Evolutionary conservation across 2,113 vertebrate genomes (phyloP).

Genomic region (Chlorodrepanis virens): DNA sequence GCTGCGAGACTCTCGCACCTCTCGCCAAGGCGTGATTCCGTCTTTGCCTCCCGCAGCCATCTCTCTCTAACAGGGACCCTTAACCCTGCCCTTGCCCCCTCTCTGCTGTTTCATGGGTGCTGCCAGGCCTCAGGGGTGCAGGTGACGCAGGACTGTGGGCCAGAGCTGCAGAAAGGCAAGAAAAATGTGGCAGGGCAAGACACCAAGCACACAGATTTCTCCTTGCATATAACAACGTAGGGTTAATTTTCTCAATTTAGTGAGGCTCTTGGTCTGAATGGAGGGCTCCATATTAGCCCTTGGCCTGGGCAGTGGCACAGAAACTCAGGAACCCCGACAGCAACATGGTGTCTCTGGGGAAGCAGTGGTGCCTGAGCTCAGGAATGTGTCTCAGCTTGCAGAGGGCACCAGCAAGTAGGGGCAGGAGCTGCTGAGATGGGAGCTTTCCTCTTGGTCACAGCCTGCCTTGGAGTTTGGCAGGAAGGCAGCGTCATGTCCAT

Average conservation of each 20-base stretch:
- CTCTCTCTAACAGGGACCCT: neutral
- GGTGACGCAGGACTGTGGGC: rapidly evolving
- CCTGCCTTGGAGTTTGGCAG: neutral
- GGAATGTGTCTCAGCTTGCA: neutral
- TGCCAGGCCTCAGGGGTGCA: neutral
- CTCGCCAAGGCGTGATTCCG: neutral
- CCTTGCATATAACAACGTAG: neutral
- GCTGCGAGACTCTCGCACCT: neutral
- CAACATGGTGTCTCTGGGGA: neutral
- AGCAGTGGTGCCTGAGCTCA: neutral
- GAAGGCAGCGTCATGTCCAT: neutral
- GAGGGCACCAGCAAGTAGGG: neutral
- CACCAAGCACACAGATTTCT: neutral
- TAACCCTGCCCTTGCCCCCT: neutral
- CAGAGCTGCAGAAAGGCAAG: neutral
- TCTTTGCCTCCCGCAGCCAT: neutral
- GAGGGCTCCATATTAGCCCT: neutral
- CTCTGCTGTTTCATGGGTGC: neutral
- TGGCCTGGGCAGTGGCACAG: neutral
- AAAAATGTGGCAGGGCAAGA: neutral
- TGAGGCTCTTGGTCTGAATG: neutral
- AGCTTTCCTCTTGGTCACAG: neutral
- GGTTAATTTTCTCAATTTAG: neutral
- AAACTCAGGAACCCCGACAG: rapidly evolving
- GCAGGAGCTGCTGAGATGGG: neutral